Percentiles rank a stretch among this genome's conserved stretches.
Conservation (phyloP, 2,113 vertebrate species). For the Rhabdornis inornatus region DNA sequence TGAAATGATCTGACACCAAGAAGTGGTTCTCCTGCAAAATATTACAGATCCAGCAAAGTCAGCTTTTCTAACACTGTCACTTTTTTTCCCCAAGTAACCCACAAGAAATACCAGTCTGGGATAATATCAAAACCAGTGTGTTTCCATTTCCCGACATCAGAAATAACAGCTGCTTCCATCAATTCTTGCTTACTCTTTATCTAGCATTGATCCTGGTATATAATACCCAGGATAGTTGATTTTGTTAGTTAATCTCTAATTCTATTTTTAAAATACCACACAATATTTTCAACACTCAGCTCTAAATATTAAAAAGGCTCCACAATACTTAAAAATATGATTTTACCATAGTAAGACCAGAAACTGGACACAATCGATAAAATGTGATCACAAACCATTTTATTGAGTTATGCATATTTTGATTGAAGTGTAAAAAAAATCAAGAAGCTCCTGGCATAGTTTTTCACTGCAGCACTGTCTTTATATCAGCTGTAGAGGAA, state of each 20-base stretch:
- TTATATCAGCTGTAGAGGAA: background rate
- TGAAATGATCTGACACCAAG: conserved; percentile 3
- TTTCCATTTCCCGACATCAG: background rate
- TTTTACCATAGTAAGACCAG: background rate
- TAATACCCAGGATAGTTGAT: background rate
- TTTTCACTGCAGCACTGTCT: background rate
- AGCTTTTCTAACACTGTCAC: background rate
- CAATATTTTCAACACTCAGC: background rate
- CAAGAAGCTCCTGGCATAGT: background rate
- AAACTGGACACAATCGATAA: background rate
- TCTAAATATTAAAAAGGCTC: background rate
- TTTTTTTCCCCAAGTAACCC: background rate
- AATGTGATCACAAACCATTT: background rate
- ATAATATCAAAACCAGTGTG: background rate
- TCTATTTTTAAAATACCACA: background rate
- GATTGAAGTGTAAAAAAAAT: background rate
- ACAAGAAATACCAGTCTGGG: background rate
- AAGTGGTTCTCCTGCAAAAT: conserved; percentile 6
- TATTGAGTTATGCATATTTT: background rate
- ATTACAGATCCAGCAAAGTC: conserved; percentile 20
- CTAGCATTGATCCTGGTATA: background rate
- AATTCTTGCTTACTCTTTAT: background rate
- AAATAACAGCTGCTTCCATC: background rate
- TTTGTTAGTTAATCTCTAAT: background rate
- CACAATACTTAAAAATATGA: background rate